phyloP scores from a whole-genome alignment of 2,113 vertebrate genomes.

The Notechis scutatus region DNA sequence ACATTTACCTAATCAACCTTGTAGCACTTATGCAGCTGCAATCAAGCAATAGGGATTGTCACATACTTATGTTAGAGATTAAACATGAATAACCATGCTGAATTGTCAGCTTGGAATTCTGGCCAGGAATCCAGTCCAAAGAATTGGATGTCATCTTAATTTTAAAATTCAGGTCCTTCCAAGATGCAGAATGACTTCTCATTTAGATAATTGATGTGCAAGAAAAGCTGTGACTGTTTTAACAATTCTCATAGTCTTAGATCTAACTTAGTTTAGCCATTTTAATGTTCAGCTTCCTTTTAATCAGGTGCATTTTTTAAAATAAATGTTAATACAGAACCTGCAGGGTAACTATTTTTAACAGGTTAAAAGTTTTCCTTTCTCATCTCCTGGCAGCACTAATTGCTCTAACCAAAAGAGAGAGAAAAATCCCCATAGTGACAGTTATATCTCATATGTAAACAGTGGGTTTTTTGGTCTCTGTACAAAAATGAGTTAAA shows the following conservation, averaged over 20 bases:
- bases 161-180: neutral
- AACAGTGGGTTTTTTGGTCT: neutral
- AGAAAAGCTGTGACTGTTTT: neutral
- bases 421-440: neutral
- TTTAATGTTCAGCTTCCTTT: neutral
- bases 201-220: neutral
- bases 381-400: neutral
- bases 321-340: neutral
- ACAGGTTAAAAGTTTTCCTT: neutral
- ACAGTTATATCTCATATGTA: neutral
- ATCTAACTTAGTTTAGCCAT: neutral
- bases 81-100: neutral
- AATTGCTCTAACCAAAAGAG: neutral
- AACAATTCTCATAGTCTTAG: neutral
- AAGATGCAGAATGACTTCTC: neutral
- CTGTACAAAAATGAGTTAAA: neutral
- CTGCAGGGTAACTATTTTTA: neutral
- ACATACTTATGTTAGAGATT: neutral
- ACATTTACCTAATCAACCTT: constrained; percentile 12
- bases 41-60: neutral
- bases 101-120: neutral
- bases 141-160: neutral
- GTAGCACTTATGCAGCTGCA: neutral
- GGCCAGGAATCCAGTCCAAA: neutral
- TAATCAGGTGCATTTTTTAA: neutral